Percentiles rank a stretch among this genome's conserved stretches.
phyloP scores from a whole-genome alignment of 92 coral and sea anemone genomes.

The Metridium senile region DNA sequence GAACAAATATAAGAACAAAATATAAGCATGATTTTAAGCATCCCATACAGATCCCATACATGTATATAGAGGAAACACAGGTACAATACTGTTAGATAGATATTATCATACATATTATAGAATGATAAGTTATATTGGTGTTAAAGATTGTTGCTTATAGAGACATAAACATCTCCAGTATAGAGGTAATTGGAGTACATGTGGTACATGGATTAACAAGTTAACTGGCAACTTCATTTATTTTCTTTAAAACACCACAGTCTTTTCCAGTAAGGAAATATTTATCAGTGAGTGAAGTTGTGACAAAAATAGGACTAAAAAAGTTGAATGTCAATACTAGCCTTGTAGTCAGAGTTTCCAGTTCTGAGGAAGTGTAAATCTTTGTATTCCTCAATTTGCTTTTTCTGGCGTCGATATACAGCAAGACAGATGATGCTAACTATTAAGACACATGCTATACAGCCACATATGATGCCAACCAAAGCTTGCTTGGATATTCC shows the following conservation, averaged over 20 bases:
- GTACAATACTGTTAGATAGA: not conserved
- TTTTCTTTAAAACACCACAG: not conserved
- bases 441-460: conserved; percentile 48
- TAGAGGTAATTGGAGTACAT: too few species aligned
- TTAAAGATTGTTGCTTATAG: not conserved
- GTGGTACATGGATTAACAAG: too few species aligned
- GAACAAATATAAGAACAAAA: not conserved
- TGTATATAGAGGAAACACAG: too few species aligned
- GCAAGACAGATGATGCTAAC: conserved; percentile 33
- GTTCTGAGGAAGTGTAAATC: conserved; percentile 67
- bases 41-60: not conserved
- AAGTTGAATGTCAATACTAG: not conserved
- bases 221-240: too few species aligned
- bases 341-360: conserved; percentile 77
- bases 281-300: too few species aligned
- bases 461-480: conserved; percentile 58
- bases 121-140: not conserved
- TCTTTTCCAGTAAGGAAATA: not conserved
- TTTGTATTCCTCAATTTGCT: conserved; percentile 67
- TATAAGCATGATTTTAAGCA: not conserved
- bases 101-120: not conserved
- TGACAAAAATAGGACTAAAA: not conserved
- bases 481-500: conserved; percentile 27
- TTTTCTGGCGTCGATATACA: conserved; percentile 75
- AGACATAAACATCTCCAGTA: too few species aligned